Base-by-base conservation (phyloP, 2,113 vertebrate genomes). In the Chloebia gouldiae region DNA sequence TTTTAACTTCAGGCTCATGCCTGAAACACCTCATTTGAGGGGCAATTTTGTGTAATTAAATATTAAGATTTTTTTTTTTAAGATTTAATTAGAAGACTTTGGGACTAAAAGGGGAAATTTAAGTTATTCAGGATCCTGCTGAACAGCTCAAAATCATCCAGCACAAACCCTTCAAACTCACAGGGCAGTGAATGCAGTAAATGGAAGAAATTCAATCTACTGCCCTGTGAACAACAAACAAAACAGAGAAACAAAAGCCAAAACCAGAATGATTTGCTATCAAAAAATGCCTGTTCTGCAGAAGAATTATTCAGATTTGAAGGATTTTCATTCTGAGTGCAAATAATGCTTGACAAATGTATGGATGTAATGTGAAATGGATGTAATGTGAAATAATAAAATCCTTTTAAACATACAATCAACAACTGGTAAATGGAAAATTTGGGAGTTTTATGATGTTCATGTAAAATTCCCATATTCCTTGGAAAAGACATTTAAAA, bases 1-100 rank as follows among this genome's bases (percentile, higher is more conserved):
- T 90, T 95, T 86, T 86, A 89, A 93, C 90, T 96, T 88, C 44
- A 75, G 91, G n/a, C n/a, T 86, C 30, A 1, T 0, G 14, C 14
- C 5, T 35, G 20, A 51, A 92, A 76, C 15, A 6, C 1, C 45
- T 3, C 47, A 14, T 87, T 80, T 69, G 40, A 91, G 59, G 57
- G 5, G 54, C 0, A 3, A 6, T 75, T 93, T 27, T 70, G 44
- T 27, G 5, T 0, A 1, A 30, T 35, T 63, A 44, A 56, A 78
- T 37, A n/a, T 45, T 20, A 42, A 73, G 87, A 14, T 16, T 40
- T 40, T 40, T 40, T 40, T 40, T 40, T 40, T 40, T 40, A 13
- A 47, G 31, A 19, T 84, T 80, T 61, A 42, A 69, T 57, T 51
- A 39, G 40, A 72, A n/a, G 2, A 11, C 7, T 78, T 81, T 8